Percentiles rank a stretch among this genome's conserved stretches.
Evolutionary conservation across 2,888 invertebrate species (phyloP).

Genomic region (Hypsopygia costalis): DNA sequence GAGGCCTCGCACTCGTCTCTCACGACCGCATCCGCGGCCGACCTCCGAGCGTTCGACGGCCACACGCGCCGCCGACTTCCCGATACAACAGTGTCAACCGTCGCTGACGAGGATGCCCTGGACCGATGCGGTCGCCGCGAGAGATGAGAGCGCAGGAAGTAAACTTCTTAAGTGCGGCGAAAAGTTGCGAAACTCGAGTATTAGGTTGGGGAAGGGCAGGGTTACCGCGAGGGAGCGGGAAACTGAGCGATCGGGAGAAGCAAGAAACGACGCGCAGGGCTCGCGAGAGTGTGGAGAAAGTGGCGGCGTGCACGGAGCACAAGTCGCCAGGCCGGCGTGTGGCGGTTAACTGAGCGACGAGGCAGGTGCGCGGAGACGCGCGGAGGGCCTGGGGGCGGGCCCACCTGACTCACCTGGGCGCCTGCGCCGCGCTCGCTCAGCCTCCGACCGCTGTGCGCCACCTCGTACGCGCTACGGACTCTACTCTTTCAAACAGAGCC

Average conservation of each 20-base stretch:
- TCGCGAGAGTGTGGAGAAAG: conserved; percentile 77
- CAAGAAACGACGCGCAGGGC: conserved; percentile 73
- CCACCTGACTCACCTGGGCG: conserved; percentile 79
- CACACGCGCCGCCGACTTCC: conserved; percentile 57
- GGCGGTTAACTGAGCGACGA: conserved; percentile 65
- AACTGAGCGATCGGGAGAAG: conserved; percentile 70
- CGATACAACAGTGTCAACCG: conserved; percentile 31
- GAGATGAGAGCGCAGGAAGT: conserved; percentile 49
- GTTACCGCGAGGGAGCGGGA: conserved; percentile 63
- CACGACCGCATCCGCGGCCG: conserved; percentile 76
- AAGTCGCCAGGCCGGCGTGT: conserved; percentile 71
- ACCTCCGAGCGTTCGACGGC: conserved; percentile 65
- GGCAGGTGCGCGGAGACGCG: conserved; percentile 70
- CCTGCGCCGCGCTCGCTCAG: conserved; percentile 69
- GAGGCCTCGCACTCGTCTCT: conserved; percentile 75
- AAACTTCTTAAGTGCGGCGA: conserved; percentile 42
- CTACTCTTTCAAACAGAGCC: conserved; percentile 27
- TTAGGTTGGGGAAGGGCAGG: conserved; percentile 46
- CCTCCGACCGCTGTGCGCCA: conserved; percentile 47
- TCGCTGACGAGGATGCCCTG: conserved; percentile 21
- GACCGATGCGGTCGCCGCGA: conserved; percentile 31
- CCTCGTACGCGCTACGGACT: conserved; percentile 27
- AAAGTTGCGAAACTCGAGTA: conserved; percentile 46
- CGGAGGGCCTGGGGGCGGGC: conserved; percentile 72
- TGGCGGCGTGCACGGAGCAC: conserved; percentile 77